phyloP scores from a whole-genome alignment of 2,113 vertebrate species.

The Poeciliopsis prolifica region DNA sequence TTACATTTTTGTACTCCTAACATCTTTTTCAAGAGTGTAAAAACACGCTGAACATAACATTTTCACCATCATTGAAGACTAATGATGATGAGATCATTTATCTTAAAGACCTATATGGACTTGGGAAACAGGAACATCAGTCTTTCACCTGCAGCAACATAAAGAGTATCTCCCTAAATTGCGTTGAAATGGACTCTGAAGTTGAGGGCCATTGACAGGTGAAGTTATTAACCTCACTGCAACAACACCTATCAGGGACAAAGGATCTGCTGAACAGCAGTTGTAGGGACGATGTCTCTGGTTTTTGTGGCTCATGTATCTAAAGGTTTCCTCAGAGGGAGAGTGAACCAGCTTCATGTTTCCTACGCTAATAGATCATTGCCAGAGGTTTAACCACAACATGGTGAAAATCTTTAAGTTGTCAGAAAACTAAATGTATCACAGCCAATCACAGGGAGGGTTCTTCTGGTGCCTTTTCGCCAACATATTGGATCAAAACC shows the following conservation, averaged over 20 bases:
- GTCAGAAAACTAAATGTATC: neutral
- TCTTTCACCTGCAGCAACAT: neutral
- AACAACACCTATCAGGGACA: neutral
- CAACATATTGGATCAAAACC: no score
- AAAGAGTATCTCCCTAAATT: neutral
- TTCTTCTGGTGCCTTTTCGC: neutral
- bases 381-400: neutral
- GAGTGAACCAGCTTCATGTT: neutral
- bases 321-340: neutral
- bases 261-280: neutral
- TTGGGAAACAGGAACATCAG: neutral
- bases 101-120: neutral
- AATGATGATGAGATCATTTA: neutral
- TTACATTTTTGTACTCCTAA: neutral
- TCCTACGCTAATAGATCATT: neutral
- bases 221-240: no score
- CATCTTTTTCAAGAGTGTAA: neutral
- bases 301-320: neutral
- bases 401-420: neutral
- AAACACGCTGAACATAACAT: neutral
- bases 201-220: no score
- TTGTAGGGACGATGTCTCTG: neutral
- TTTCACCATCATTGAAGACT: neutral
- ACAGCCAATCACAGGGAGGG: neutral
- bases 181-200: no score